Evolutionary conservation across 2,888 invertebrate genomes (phyloP), one percentile per base, ranked within the genome.

Genomic region (Rhogogaster chlorosoma): DNA sequence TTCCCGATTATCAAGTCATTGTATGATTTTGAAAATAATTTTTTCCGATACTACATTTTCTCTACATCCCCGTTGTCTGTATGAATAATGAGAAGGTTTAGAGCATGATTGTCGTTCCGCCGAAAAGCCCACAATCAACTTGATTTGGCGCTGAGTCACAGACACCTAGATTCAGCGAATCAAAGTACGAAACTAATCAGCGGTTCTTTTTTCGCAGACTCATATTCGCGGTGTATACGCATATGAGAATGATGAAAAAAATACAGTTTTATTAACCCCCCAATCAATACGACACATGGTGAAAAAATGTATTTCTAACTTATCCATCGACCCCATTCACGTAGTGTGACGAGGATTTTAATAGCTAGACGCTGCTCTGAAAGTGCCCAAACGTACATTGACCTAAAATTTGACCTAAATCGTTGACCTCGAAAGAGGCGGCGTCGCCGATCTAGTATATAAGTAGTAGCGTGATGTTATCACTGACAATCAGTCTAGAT

Each of bases 331-430:
- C 53, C n/a, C 32, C 15, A 32, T 49, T 77, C 29, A 77, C 45
- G 45, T 53, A 77, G 45, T 18, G 18, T 18, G 12, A 32, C 77
- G 18, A 49, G 32, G 77, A 9, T 10, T 49, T 10, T 32, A 77
- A 77, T 45, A 77, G 18, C 22, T 53, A 77, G 71, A 49, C 10
- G 29, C 49, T 49, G 77, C 49, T 32, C 49, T 32, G 53, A 32
- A 49, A 77, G 80, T 36, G 26, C 57, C 80, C 38, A 36, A 61
- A 64, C 61, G 61, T 80, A 80, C 80, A 38, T 22, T 80, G 61
- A 36, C 61, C 80, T 38, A 32, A 61, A 80, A 61, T 64, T 80
- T 61, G 61, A 80, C 80, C 80, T 80, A 61, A 57, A 80, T 80
- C 80, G 22, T 61, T 80, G 80, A 61, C 80, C 80, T 38, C 26